Evolutionary conservation across 2,888 invertebrate species (phyloP).

Genomic region (Hyles lineata): DNA sequence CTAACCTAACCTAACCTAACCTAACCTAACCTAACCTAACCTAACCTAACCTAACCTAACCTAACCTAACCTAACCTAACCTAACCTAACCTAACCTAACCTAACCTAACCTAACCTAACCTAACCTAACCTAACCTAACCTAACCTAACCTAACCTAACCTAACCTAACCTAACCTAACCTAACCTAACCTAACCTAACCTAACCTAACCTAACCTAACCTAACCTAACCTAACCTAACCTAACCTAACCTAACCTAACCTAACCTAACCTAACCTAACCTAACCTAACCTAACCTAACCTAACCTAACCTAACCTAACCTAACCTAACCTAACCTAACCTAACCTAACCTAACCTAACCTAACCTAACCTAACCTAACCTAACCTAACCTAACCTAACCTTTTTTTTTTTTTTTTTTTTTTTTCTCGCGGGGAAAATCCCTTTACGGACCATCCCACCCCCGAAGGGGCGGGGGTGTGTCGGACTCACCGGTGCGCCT

Average conservation of each 20-base stretch:
- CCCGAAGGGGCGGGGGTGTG: no score
- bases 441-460: no score
- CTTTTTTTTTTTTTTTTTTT: no score
- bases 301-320: slow-evolving; percentile 43
- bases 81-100: slow-evolving; percentile 36
- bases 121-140: slow-evolving; percentile 36
- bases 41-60: slow-evolving; percentile 32
- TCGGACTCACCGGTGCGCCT: no score
- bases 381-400: slow-evolving; percentile 42
- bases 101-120: slow-evolving; percentile 40
- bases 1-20: slow-evolving; percentile 34
- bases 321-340: slow-evolving; percentile 42
- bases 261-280: slow-evolving; percentile 42
- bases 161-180: slow-evolving; percentile 40
- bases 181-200: slow-evolving; percentile 40
- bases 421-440: no score
- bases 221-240: slow-evolving; percentile 40
- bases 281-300: slow-evolving; percentile 41
- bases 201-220: slow-evolving; percentile 39
- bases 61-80: slow-evolving; percentile 34
- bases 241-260: slow-evolving; percentile 41
- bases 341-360: slow-evolving; percentile 42
- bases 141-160: slow-evolving; percentile 39
- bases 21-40: slow-evolving; percentile 35
- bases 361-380: slow-evolving; percentile 42